Evolutionary conservation across 2,797 vertebrate genomes (phyloP).

Genomic region (Lemur catta): DNA sequence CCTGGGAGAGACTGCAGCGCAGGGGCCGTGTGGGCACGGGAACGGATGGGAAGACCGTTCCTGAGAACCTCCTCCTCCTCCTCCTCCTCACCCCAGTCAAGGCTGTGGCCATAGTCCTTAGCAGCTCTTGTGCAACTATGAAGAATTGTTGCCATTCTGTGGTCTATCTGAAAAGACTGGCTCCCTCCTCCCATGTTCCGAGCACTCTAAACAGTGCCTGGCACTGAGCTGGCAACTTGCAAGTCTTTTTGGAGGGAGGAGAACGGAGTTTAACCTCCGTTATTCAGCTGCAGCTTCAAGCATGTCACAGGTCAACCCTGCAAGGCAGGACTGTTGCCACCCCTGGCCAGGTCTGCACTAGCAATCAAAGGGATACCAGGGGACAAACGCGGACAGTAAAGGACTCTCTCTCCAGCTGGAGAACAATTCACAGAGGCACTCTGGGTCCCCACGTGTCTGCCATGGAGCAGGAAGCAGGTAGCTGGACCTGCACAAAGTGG

Average conservation of each 20-base stretch:
- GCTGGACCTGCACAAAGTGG: background rate
- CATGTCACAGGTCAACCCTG: too few relatives aligned
- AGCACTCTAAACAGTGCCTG: background rate
- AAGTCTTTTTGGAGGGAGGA: background rate
- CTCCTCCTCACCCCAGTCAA: background rate
- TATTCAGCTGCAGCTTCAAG: too few relatives aligned
- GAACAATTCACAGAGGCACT: background rate
- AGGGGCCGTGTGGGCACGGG: fast-evolving
- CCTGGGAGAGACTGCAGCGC: too few relatives aligned
- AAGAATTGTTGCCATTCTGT: fast-evolving
- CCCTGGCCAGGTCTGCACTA: background rate
- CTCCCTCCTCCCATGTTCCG: background rate
- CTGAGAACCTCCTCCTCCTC: background rate
- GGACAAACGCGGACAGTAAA: background rate
- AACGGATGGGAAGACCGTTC: background rate
- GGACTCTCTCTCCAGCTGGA: background rate
- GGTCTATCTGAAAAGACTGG: background rate
- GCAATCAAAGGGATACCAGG: background rate
- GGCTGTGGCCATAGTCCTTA: too few relatives aligned
- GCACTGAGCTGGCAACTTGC: background rate
- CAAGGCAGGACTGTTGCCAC: too few relatives aligned
- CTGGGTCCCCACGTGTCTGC: background rate
- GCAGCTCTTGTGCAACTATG: background rate
- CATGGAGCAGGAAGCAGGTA: background rate
- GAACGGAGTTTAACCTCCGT: background rate